Evolutionary conservation across 1,140 invertebrate genomes (phyloP), one percentile per base, ranked within the genome.

Genomic region (Drosophila equinoxialis): DNA sequence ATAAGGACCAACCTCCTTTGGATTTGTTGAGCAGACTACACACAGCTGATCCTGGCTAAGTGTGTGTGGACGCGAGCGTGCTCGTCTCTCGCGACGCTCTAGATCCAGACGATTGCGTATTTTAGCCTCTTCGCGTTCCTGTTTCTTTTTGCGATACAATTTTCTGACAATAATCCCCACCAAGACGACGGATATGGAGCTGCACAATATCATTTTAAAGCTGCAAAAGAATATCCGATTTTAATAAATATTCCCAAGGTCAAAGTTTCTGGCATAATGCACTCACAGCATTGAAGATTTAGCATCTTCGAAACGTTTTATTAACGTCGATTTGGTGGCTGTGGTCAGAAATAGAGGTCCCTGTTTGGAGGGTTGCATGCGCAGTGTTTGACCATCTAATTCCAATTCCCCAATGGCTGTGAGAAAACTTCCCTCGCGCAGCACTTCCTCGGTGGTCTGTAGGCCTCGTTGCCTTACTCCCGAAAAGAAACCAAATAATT

Each of bases 401-500:
- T 93, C 91, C 58, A 97, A 87, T 93, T 96, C 95, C 23, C 96
- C 96, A 63, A 96, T 94, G 33, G 95, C 96, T 4, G 96, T 96
- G 3, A 97, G 94, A 60, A 96, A 93, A 48, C 95, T 94, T 41
- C 95, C 96, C 89, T 95, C 95, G 6, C 95, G 93, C 2, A 97
- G 92, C 93, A 97, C 95, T 92, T 96, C 95, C 91, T 97, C 96
- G 14, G 96, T 96, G 0, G 95, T 95, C 91, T 97, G 96, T 17
- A 97, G 90, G 0, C 96, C 96, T 74, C 95, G 93, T 90, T 96
- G 96, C 5, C 95, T 93, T 7, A 96, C 93, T 82, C 96, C 96
- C 61, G 94, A 95, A 82, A 96, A 95, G 92, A 96, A 96, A 10
- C 95, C 95, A 94, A 96, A 96, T n/a, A 97, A 92, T 90, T 96